Percentiles rank a stretch among this genome's conserved stretches.
These are phyloP conservation scores for Geophilus truncorum DNA, from an alignment of 2,888 invertebrate species.

Conservation along the genomic window DNA sequence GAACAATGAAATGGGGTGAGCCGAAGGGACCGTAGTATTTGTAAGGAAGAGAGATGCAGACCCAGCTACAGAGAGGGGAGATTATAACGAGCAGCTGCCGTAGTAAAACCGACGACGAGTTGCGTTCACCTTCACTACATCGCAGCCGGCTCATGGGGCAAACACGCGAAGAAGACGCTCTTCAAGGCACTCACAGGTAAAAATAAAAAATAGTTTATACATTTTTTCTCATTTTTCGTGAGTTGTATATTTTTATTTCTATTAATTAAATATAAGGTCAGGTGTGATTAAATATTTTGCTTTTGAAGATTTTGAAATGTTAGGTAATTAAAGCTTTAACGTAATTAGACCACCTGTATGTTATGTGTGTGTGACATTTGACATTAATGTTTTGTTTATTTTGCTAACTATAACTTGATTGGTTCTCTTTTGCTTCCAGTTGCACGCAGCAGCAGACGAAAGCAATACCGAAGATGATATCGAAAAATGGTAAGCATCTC, in stretches of 20 bases:
- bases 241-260: no score
- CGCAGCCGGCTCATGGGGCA: background rate
- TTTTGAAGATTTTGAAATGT: no score
- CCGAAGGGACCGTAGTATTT: conserved; percentile 21
- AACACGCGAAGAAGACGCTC: background rate
- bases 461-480: background rate
- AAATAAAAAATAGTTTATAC: background rate
- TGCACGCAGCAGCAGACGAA: background rate
- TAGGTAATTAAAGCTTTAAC: no score
- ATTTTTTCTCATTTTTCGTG: no score
- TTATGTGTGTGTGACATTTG: background rate
- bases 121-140: background rate
- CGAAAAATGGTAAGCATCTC: background rate
- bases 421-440: background rate
- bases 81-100: conserved; percentile 20
- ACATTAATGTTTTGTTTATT: background rate
- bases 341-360: background rate
- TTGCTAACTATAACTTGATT: background rate
- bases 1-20: conserved; percentile 25
- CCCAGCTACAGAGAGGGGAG: background rate
- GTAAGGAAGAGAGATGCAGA: conserved; percentile 2
- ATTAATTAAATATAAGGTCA: no score
- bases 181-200: background rate
- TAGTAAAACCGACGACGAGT: background rate
- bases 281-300: no score